Evolutionary conservation across 2,797 vertebrate species (phyloP).

Genomic region (Harpagifer antarcticus): DNA sequence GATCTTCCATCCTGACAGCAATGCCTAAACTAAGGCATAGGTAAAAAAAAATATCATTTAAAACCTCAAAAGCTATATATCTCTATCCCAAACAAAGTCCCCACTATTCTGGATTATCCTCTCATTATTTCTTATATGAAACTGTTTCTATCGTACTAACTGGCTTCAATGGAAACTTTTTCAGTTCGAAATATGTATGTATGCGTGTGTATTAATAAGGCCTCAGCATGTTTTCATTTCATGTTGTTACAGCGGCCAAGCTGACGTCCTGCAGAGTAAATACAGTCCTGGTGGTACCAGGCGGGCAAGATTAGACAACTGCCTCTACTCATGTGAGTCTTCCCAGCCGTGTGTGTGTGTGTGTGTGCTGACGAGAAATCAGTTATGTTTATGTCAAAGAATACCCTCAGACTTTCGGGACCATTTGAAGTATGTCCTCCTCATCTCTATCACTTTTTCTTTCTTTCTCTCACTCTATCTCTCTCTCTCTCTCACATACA

Average conservation of each 20-base stretch:
- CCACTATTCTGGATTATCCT: not conserved
- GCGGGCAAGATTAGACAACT: slow-evolving; percentile 72
- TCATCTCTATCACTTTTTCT: too few species aligned
- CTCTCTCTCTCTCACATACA: not conserved
- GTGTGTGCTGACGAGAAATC: slow-evolving; percentile 33
- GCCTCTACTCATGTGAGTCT: slow-evolving; percentile 71
- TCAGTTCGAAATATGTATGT: not conserved
- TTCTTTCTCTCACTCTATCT: too few species aligned
- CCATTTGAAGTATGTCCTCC: not conserved
- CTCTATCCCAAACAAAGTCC: not conserved
- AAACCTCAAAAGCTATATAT: not conserved
- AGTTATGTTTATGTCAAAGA: slow-evolving; percentile 77
- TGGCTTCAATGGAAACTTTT: not conserved
- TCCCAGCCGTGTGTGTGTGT: slow-evolving; percentile 54
- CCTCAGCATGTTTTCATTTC: slow-evolving; percentile 70
- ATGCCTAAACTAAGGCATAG: too few species aligned
- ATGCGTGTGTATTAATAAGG: slow-evolving; percentile 51
- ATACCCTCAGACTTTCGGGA: slow-evolving; percentile 38
- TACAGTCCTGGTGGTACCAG: slow-evolving; percentile 83
- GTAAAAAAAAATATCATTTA: not conserved
- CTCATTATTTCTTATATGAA: not conserved
- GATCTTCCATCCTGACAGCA: not conserved
- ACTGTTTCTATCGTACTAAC: not conserved
- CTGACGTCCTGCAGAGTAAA: slow-evolving; percentile 70
- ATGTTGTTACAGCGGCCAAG: slow-evolving; percentile 60